Evolutionary conservation across 2,113 vertebrate species (phyloP), one percentile per base, ranked within the genome.

Genomic region (Gallinago paraguaiae): DNA sequence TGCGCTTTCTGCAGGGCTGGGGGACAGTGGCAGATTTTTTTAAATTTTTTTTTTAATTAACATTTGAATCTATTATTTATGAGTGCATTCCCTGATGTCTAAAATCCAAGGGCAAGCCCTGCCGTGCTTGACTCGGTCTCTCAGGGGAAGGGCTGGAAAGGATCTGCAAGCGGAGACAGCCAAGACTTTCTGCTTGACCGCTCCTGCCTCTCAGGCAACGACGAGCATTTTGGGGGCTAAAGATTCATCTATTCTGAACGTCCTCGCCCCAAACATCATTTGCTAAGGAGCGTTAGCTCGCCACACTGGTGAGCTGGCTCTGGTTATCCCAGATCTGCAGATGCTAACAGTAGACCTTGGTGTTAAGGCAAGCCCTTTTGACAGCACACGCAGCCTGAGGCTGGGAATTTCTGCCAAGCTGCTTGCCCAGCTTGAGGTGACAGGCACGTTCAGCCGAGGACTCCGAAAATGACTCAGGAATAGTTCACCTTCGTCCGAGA

Each of bases 21-120:
- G 61, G 78, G 19, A 82, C 11, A 30, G 54, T 57, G 68, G 83
- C 45, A 90, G 54, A 54, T 82, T 27, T 27, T 24, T 50, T 51
- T 90, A 4, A 9, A 19, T 46, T 46, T 46, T 90, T 91, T 65
- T 90, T 96, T 88, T 13, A 95, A 96, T 97, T 96, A 93, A 61
- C 50, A 70, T 84, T 92, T 65, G 37, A 86, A 88, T 97, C 63
- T 72, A 45, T 94, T 94, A 96, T 95, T 95, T 92, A 94, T 94
- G 60, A 82, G 74, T 46, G 39, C 37, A 35, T 90, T 95, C 83
- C 87, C 83, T 88, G 67, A 61, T 84, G 87, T 80, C 69, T 95
- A 56, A 88, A 88, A 86, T 94, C 54, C 7, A 37, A 74, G 61
- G 82, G 65, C 65, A 93, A 88, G 80, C 43, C 77, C 71, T 86